Evolutionary conservation across 2,113 vertebrate genomes (phyloP).

Genomic region (Verasper variegatus): DNA sequence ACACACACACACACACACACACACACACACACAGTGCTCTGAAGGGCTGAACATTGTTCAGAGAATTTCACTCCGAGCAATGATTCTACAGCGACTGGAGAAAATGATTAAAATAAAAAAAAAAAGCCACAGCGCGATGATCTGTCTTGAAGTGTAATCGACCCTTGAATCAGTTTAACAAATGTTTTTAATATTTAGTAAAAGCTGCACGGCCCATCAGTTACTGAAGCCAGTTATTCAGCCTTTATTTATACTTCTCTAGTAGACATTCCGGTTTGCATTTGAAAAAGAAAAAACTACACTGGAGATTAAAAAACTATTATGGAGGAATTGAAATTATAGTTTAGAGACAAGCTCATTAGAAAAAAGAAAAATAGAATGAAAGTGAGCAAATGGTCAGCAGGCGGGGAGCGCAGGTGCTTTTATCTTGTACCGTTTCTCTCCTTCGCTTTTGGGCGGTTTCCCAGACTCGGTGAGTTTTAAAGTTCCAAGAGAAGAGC

Average conservation of each 20-base stretch:
- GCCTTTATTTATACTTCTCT: constrained; percentile 53
- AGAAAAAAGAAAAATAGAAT: constrained; percentile 76
- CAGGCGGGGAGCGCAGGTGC: constrained; percentile 80
- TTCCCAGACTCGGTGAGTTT: constrained; percentile 29
- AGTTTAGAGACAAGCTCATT: constrained; percentile 55
- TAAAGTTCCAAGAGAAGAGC: constrained; percentile 82
- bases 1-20: constrained; percentile 36
- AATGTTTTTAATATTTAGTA: constrained; percentile 45
- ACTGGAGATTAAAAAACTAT: constrained; percentile 35
- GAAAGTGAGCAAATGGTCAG: constrained; percentile 78
- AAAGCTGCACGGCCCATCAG: constrained; percentile 46
- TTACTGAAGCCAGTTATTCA: constrained; percentile 47
- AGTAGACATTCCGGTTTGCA: constrained; percentile 28
- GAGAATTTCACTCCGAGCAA: constrained; percentile 11
- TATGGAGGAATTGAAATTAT: constrained; percentile 51
- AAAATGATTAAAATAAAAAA: constrained; percentile 20
- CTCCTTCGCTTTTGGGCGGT: constrained; percentile 21
- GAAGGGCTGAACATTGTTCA: constrained; percentile 25
- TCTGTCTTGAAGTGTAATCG: constrained; percentile 50
- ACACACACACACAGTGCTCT: constrained; percentile 36
- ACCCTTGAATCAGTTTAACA: constrained; percentile 12
- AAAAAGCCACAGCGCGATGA: constrained; percentile 27
- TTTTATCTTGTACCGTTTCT: constrained; percentile 81
- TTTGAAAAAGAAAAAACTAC: constrained; percentile 11
- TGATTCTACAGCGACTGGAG: not conserved